These are phyloP conservation scores for Orycteropus afer DNA, from an alignment of 2,113 vertebrate species.

Conservation along the genomic window DNA sequence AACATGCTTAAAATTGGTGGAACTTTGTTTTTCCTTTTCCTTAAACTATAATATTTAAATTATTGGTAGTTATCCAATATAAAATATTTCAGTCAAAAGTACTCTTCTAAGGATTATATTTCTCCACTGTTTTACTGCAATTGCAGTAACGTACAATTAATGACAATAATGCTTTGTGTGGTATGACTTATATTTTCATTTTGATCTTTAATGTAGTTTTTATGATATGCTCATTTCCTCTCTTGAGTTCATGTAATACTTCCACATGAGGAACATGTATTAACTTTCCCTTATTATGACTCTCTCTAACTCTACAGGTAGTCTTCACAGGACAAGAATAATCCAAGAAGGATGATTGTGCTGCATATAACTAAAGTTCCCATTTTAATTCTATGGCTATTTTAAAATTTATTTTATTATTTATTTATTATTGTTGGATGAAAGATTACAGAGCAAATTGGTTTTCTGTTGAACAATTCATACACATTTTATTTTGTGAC, in stretches of 20 bases:
- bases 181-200: constrained; percentile 53
- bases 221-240: constrained; percentile 29
- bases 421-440: too few species aligned
- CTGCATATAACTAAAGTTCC: background rate
- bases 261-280: background rate
- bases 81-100: constrained; percentile 43
- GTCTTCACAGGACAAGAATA: background rate
- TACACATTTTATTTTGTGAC: too few species aligned
- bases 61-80: constrained; percentile 2
- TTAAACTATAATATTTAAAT: background rate
- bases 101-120: constrained; percentile 4
- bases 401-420: too few species aligned
- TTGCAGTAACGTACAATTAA: constrained; percentile 5
- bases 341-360: background rate
- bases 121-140: constrained; percentile 41
- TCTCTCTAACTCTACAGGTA: background rate
- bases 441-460: too few species aligned
- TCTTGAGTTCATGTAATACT: constrained; percentile 26
- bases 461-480: too few species aligned
- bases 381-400: background rate
- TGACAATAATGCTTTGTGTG: background rate
- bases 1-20: background rate
- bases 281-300: background rate
- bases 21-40: background rate
- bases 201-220: constrained; percentile 44